Conservation (phyloP, 2,113 vertebrate genomes). For the Raja brachyura region DNA sequence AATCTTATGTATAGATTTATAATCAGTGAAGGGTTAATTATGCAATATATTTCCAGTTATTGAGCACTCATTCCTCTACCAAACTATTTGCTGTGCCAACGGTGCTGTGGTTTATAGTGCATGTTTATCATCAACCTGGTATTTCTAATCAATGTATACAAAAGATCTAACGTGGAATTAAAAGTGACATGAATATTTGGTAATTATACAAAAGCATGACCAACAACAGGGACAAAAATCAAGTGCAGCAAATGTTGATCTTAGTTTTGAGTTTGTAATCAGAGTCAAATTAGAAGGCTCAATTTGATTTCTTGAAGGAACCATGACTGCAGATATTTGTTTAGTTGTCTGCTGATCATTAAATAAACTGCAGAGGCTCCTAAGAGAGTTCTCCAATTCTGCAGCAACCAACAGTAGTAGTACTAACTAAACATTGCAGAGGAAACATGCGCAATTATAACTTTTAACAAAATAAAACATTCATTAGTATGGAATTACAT, state of each 20-base stretch:
- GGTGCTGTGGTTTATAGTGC: background rate
- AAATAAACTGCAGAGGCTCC: background rate
- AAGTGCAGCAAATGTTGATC: background rate
- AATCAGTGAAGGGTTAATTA: background rate
- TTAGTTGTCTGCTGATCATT: background rate
- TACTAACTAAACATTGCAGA: background rate
- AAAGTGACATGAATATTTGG: background rate
- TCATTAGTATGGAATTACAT: background rate
- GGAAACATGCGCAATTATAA: background rate
- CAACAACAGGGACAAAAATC: background rate
- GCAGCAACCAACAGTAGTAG: background rate
- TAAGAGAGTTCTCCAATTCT: background rate
- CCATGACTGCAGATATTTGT: background rate
- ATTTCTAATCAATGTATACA: background rate
- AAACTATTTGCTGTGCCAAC: background rate
- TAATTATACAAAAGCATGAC: background rate
- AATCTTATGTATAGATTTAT: background rate
- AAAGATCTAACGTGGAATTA: background rate
- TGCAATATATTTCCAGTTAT: background rate
- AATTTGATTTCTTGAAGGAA: constrained; percentile 8
- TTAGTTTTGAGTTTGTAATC: background rate
- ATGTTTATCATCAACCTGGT: background rate
- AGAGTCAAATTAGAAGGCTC: background rate
- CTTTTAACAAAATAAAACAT: background rate
- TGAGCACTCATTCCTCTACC: background rate